Base-by-base conservation (phyloP, 2,888 invertebrate genomes). In the Drosophila aldrichi region DNA sequence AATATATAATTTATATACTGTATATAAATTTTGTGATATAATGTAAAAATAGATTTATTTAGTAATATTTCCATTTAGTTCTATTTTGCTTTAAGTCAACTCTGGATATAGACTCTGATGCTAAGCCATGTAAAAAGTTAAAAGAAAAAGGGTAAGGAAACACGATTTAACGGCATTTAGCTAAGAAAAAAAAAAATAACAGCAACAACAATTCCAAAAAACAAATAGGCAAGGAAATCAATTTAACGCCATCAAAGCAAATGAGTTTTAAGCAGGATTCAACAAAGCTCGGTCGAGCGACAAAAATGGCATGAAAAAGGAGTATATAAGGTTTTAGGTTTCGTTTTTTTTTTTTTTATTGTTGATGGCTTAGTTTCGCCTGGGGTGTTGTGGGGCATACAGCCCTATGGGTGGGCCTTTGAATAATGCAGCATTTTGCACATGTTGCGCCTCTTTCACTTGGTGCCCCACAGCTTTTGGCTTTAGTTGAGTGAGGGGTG, bases 191-290 rank as follows among this genome's bases (percentile, higher is more conserved):
- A 32, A 1, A 29, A 29, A 29, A n/a, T n/a, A n/a, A n/a, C n/a
- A n/a, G n/a, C 7, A 29, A 2, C n/a, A 32, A 52, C 57, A 64
- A 70, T 41, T 44, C 64, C 14, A 61, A 66, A 51, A 51, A 72
- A 67, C 55, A 65, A 69, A 71, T 70, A 62, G 74, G 74, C 69
- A 74, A 73, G 65, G 66, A 81, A 89, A 89, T 89, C 86, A 84
- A 89, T 84, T 86, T 84, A 71, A 75, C 70, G 81, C 78, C 76
- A 78, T 80, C 78, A 78, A 74, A 76, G 72, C 76, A 87, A 89
- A 89, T 84, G 79, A 89, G 82, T 87, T 87, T 81, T 71, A 52
- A 52, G 20, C n/a, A 54, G 74, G 83, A 82, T 77, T 83, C 77
- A 52, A 62, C 55, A 64, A 73, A 74, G 82, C 71, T 74, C 54